Evolutionary conservation across 2,888 invertebrate genomes (phyloP).

Genomic region (Catonia carolina): DNA sequence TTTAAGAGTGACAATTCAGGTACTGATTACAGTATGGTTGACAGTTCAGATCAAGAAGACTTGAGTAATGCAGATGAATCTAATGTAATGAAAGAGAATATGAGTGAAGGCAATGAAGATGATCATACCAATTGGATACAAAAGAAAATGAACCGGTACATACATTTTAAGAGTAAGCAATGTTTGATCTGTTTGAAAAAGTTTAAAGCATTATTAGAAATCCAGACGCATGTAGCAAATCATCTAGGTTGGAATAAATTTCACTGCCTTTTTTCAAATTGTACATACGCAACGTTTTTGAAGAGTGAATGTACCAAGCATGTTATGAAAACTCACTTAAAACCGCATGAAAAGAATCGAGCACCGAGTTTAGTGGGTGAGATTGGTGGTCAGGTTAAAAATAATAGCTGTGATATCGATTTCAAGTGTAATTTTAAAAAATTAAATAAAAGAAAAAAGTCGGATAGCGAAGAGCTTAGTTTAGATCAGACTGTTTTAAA

Average conservation of each 20-base stretch:
- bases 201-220: background rate
- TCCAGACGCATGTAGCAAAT: conserved; percentile 9
- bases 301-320: conserved; percentile 2
- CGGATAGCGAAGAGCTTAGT: no score
- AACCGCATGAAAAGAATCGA: conserved; percentile 3
- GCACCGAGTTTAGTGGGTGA: background rate
- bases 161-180: background rate
- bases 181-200: conserved; percentile 17
- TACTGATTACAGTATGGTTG: background rate
- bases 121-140: background rate
- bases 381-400: no score
- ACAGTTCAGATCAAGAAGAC: background rate
- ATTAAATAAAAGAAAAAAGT: no score
- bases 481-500: no score
- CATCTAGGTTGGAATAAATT: conserved; percentile 20
- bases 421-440: no score
- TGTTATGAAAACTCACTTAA: conserved; percentile 8
- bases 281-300: conserved; percentile 12
- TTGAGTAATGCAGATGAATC: conserved; percentile 8
- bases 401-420: no score
- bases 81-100: background rate
- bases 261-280: conserved; percentile 17
- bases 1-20: conserved; percentile 16
- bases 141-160: background rate
- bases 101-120: background rate